These are phyloP conservation scores for Zonotrichia albicollis DNA, from an alignment of 2,797 vertebrate species.

Conservation along the genomic window DNA sequence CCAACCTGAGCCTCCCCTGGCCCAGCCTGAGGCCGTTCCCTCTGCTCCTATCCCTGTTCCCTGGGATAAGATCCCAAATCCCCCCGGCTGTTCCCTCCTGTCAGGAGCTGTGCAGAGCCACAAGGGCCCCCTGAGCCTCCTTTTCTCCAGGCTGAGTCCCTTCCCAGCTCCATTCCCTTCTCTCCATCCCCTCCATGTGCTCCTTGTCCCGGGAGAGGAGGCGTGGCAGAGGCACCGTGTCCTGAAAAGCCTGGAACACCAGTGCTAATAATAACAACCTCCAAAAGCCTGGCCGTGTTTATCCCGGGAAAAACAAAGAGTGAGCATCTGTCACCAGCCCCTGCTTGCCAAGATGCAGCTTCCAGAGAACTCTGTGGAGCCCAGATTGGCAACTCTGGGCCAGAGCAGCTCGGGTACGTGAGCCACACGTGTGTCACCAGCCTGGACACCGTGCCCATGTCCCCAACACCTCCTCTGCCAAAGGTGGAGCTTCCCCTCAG, in stretches of 20 bases:
- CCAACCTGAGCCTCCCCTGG: background rate
- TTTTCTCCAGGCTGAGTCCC: background rate
- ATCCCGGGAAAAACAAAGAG: constrained; percentile 30
- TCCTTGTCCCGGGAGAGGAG: background rate
- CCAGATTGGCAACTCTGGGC: background rate
- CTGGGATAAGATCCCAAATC: fast-evolving
- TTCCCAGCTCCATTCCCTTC: background rate
- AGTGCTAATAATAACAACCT: constrained; percentile 13
- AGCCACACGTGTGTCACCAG: background rate
- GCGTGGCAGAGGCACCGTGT: background rate
- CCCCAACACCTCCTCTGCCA: background rate
- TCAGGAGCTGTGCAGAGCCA: background rate
- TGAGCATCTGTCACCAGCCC: constrained; percentile 42
- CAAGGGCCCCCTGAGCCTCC: background rate
- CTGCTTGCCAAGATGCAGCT: constrained; percentile 29
- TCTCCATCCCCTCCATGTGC: background rate
- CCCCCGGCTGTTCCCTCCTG: fast-evolving
- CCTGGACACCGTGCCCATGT: fast-evolving
- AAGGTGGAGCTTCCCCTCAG: background rate
- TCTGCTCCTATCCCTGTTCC: background rate
- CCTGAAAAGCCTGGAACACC: background rate
- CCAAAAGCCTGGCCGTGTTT: background rate
- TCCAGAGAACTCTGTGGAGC: background rate
- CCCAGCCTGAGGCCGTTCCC: fast-evolving
- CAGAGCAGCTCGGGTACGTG: fast-evolving